phyloP scores from a whole-genome alignment of 2,797 vertebrate species.

The Ctenopoma multispine region DNA sequence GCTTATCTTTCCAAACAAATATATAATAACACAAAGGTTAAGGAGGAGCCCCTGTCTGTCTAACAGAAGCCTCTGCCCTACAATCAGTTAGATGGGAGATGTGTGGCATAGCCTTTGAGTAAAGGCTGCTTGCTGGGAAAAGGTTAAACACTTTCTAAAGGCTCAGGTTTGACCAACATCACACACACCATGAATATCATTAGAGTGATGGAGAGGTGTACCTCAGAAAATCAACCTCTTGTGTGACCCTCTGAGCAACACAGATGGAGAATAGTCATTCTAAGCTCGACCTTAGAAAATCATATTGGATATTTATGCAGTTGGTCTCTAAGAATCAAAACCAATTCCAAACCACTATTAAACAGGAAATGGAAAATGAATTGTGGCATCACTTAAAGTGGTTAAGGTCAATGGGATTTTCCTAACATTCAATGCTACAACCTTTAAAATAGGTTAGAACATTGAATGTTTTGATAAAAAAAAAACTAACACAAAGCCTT shows the following conservation, averaged over 20 bases:
- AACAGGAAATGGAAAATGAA: slow-evolving; percentile 51
- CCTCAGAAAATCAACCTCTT: slow-evolving; percentile 55
- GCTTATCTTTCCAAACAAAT: slow-evolving; percentile 73
- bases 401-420: slow-evolving; percentile 45
- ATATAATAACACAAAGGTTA: slow-evolving; percentile 83
- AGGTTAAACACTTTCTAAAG: slow-evolving; percentile 78
- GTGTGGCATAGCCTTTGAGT: slow-evolving; percentile 63
- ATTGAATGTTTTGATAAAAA: background rate
- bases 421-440: slow-evolving; percentile 19
- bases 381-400: slow-evolving; percentile 42
- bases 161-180: slow-evolving; percentile 29
- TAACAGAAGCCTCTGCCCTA: slow-evolving; percentile 48
- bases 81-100: slow-evolving; percentile 68
- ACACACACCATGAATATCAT: slow-evolving; percentile 70
- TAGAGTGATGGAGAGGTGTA: slow-evolving; percentile 58
- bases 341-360: slow-evolving; percentile 48
- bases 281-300: slow-evolving; percentile 61
- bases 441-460: slow-evolving; percentile 20
- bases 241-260: slow-evolving; percentile 56
- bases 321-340: slow-evolving; percentile 42
- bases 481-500: background rate
- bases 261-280: slow-evolving; percentile 46
- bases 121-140: slow-evolving; percentile 65
- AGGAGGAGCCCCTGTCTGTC: slow-evolving; percentile 60
- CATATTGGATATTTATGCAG: slow-evolving; percentile 52